Conservation (phyloP, 2,888 invertebrate species). For the Eupithecia subfuscata region DNA sequence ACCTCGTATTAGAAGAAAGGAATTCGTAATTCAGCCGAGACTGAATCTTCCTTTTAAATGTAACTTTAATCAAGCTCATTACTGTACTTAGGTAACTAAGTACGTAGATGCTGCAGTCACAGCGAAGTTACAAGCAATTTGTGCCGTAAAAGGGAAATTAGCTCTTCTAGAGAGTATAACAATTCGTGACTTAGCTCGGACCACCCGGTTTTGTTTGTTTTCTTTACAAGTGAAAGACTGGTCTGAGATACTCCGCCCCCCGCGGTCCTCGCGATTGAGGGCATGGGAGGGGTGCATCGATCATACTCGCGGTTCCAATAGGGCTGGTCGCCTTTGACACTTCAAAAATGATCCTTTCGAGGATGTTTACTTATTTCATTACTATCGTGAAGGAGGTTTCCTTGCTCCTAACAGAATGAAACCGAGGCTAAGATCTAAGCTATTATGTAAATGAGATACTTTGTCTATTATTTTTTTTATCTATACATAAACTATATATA, state of each 20-base stretch:
- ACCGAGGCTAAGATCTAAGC: not conserved
- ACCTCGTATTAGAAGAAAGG: not conserved
- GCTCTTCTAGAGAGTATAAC: conserved; percentile 38
- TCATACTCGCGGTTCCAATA: conserved; percentile 48
- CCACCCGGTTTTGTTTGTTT: conserved; percentile 70
- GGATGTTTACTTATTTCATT: conserved; percentile 53
- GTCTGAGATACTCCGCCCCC: conserved; percentile 45
- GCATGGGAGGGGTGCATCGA: conserved; percentile 47
- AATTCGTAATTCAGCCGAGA: not conserved
- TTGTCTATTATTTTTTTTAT: not conserved
- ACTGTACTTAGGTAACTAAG: conserved; percentile 12
- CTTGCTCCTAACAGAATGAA: not conserved
- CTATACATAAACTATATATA: no score
- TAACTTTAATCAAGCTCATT: not conserved
- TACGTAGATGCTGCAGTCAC: conserved; percentile 8
- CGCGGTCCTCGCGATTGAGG: conserved; percentile 34
- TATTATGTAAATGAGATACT: not conserved
- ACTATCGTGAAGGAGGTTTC: conserved; percentile 3
- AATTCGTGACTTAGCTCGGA: conserved; percentile 45
- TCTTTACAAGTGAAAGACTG: conserved; percentile 56
- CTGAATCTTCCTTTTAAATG: conserved; percentile 1
- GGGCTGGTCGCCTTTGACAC: conserved; percentile 55
- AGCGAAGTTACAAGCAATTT: conserved; percentile 25
- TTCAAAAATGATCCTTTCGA: conserved; percentile 55
- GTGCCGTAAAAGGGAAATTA: conserved; percentile 52